phyloP scores from a whole-genome alignment of 1,140 invertebrate species.

The Drosophila insularis region DNA sequence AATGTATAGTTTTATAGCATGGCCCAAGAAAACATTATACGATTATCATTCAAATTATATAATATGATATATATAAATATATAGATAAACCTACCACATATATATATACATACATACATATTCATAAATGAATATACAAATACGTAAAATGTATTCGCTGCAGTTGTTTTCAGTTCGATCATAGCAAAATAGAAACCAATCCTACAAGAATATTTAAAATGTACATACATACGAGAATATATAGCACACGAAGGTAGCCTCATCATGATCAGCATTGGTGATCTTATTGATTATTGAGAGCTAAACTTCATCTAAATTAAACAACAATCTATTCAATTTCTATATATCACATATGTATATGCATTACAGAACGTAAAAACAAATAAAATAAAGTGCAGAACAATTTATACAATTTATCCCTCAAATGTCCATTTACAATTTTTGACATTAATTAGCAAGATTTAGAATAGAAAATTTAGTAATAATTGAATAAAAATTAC shows the following conservation, averaged over 20 bases:
- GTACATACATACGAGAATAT: background rate
- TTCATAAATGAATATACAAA: slow-evolving; percentile 3
- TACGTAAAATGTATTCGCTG: slow-evolving; percentile 13
- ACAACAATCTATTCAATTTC: background rate
- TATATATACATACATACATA: background rate
- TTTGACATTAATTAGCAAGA: background rate
- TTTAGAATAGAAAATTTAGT: background rate
- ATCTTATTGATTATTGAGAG: background rate
- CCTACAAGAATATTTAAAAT: background rate
- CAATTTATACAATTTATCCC: background rate
- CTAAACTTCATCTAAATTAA: background rate
- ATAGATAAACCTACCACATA: background rate
- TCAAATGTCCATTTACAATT: background rate
- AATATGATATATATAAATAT: background rate
- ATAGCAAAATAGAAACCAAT: background rate
- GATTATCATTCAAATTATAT: slow-evolving; percentile 2
- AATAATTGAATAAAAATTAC: background rate
- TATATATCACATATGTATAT: slow-evolving; percentile 3
- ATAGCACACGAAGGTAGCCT: background rate
- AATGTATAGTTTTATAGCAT: slow-evolving; percentile 2
- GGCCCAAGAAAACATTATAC: background rate
- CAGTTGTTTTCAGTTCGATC: background rate
- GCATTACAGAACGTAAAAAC: background rate
- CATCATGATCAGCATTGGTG: background rate
- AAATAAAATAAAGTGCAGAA: background rate